Evolutionary conservation across 2,888 invertebrate species (phyloP).

Genomic region (Ectropis crepuscularia): DNA sequence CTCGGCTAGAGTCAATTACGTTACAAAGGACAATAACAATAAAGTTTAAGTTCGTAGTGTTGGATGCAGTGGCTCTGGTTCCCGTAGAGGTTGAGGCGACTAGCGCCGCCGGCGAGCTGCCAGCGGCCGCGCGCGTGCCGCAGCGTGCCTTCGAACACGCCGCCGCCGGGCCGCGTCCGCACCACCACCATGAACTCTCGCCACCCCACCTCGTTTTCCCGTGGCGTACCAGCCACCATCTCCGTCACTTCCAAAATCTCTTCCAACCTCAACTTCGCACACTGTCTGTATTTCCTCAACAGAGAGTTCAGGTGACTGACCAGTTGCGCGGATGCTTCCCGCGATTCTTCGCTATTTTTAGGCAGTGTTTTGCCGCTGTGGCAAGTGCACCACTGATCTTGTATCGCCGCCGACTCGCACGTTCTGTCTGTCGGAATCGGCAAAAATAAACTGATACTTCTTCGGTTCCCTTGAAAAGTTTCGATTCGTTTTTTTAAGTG

Average conservation of each 20-base stretch:
- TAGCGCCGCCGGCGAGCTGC: slow-evolving; percentile 88
- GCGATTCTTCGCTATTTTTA: slow-evolving; percentile 80
- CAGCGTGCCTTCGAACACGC: slow-evolving; percentile 92
- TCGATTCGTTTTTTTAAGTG: slow-evolving; percentile 64
- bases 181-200: slow-evolving; percentile 87
- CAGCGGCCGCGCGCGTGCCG: slow-evolving; percentile 62
- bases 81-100: slow-evolving; percentile 92
- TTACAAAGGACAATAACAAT: slow-evolving; percentile 87
- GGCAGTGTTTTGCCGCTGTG: slow-evolving; percentile 86
- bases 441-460: slow-evolving; percentile 91
- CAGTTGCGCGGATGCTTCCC: slow-evolving; percentile 85
- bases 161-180: slow-evolving; percentile 87
- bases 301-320: slow-evolving; percentile 87
- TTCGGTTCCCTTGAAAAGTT: slow-evolving; percentile 65
- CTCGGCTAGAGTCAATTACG: slow-evolving; percentile 26
- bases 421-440: slow-evolving; percentile 89
- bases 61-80: slow-evolving; percentile 91
- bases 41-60: slow-evolving; percentile 90
- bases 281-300: slow-evolving; percentile 86
- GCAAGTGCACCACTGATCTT: slow-evolving; percentile 95
- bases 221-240: slow-evolving; percentile 75
- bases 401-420: slow-evolving; percentile 91
- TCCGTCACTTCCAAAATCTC: slow-evolving; percentile 88
- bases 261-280: slow-evolving; percentile 86
- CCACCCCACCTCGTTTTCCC: slow-evolving; percentile 71